These are phyloP conservation scores for Amblyjoppa proteus DNA, from an alignment of 2,888 invertebrate genomes.

Conservation along the genomic window DNA sequence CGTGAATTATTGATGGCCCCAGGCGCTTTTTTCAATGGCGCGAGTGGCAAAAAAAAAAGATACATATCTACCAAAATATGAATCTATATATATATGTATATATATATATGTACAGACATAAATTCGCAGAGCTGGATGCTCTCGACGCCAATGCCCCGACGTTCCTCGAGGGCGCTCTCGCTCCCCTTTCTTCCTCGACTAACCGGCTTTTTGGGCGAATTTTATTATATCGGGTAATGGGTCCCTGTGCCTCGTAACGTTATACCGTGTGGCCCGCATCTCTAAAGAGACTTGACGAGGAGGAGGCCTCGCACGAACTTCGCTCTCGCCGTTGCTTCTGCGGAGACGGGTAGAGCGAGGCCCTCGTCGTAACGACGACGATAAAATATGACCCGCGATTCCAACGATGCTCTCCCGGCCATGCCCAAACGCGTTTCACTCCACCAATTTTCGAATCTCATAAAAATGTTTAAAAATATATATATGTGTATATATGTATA, in stretches of 20 bases:
- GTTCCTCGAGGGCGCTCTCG: slow-evolving; percentile 66
- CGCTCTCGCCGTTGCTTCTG: slow-evolving; percentile 27
- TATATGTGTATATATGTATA: background rate
- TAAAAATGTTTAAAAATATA: background rate
- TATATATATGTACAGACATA: background rate
- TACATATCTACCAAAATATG: background rate
- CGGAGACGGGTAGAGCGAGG: slow-evolving; percentile 24
- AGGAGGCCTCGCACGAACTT: slow-evolving; percentile 40
- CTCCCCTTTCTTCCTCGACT: slow-evolving; percentile 66
- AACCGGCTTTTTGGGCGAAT: slow-evolving; percentile 79
- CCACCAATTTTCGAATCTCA: slow-evolving; percentile 42
- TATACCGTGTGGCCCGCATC: slow-evolving; percentile 72
- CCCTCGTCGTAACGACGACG: slow-evolving; percentile 73
- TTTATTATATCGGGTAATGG: slow-evolving; percentile 81
- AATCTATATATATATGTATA: background rate
- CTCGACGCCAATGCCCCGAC: slow-evolving; percentile 64
- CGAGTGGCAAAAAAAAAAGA: slow-evolving; percentile 26
- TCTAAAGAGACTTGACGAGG: slow-evolving; percentile 74
- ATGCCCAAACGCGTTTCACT: background rate
- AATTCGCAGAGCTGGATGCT: slow-evolving; percentile 49
- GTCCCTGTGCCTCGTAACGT: slow-evolving; percentile 75
- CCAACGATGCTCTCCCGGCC: background rate
- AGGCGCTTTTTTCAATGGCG: slow-evolving; percentile 11
- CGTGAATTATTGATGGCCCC: slow-evolving; percentile 37
- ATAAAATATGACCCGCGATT: slow-evolving; percentile 75